A percentile compares a stretch with the other conserved stretches of the same genome.
Evolutionary conservation across 2,888 invertebrate genomes (phyloP).

Genomic region (Cyclophora albipunctata): DNA sequence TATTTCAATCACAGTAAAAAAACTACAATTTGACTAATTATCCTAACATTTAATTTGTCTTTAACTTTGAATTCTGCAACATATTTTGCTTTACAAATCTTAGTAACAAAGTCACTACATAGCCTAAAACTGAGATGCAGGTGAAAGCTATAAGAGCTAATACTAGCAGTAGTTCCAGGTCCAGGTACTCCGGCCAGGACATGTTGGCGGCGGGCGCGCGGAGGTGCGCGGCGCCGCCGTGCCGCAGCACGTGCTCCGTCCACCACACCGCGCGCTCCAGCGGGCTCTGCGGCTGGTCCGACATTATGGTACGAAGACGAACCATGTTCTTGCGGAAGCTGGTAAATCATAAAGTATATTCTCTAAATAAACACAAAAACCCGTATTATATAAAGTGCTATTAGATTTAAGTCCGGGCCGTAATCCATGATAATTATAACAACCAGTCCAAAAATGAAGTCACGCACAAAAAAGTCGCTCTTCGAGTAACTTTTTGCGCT

Average conservation of each 20-base stretch:
- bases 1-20: too few species aligned
- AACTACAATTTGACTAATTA: too few species aligned
- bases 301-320: constrained; percentile 10
- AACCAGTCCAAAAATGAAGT: not conserved
- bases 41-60: too few species aligned
- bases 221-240: constrained; percentile 21
- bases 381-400: not conserved
- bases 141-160: too few species aligned
- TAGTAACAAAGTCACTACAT: too few species aligned
- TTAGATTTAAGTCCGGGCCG: not conserved
- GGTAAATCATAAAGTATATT: not conserved
- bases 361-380: not conserved
- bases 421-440: not conserved
- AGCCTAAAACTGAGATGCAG: too few species aligned
- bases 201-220: constrained; percentile 16
- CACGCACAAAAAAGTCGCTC: not conserved
- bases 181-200: constrained; percentile 11
- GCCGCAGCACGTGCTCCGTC: too few species aligned
- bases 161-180: constrained; percentile 5
- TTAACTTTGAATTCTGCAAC: too few species aligned
- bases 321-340: constrained; percentile 20
- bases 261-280: constrained; percentile 34
- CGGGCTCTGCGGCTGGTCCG: constrained; percentile 23
- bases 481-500: too few species aligned
- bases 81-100: too few species aligned